Base-by-base conservation (phyloP, 2,888 invertebrate species). In the Cheilosia variabilis region DNA sequence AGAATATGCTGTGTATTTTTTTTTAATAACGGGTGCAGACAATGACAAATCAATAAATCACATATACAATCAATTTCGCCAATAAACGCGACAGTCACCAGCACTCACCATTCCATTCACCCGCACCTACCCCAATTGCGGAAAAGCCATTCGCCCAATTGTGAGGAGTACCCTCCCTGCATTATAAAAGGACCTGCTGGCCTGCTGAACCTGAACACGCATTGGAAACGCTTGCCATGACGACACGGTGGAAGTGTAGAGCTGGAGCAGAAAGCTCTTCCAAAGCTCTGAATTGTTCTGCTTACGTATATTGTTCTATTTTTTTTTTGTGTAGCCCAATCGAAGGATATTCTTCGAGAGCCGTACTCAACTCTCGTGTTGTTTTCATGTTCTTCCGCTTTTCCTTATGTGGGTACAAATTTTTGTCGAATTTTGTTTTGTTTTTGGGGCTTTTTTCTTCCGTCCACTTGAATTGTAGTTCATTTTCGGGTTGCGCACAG, bases 41-140 rank as follows among this genome's bases (percentile, higher is more conserved):
- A 79, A 45, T 75, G 83, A 75, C 63, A 76, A 76, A 84, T 84
- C 84, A 84, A 84, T 84, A 84, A 71, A 84, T 77, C 80, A 58
- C 60, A 80, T 45, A 73, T 65, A 66, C 52, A 60, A 80, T 58
- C 45, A 75, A 76, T 84, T 75, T 66, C 55, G 66, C 55, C 75
- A 69, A 73, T 62, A 53, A 73, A 53, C 22, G 53, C 58, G 31
- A 47, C 43, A 13, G 10, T 43, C 72, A 53, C 19, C 58, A 52
- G 52, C 31, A 72, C 22, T 66, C 41, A 52, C 10, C 52, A 17
- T 62, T 41, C 10, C 60, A n/a, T 27, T 79, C 45, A 22, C 41
- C 58, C 65, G 68, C 60, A 53, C 78, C 78, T 69, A 83, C 78
- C 78, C 37, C 78, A 78, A 83, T 15, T 19, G 73, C 68, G 55